Conservation (phyloP, 1,140 invertebrate genomes). For the Panagrolaimus sp. region DNA sequence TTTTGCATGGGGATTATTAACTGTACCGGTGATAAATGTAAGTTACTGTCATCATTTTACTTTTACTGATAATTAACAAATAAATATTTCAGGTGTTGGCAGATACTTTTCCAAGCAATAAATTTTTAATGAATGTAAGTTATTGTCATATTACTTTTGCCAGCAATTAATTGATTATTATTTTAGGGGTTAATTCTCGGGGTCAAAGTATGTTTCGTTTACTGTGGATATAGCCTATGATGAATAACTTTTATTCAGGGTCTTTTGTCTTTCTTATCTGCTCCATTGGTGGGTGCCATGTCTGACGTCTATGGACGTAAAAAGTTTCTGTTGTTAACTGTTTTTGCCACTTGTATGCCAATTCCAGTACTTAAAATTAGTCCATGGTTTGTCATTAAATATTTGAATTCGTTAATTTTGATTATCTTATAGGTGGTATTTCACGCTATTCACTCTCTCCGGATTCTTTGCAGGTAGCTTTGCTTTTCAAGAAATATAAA, state of each 20-base stretch:
- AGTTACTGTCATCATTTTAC: too few species aligned
- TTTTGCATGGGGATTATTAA: conserved; percentile 96
- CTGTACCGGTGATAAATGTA: conserved; percentile 93
- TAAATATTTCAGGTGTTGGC: too few species aligned
- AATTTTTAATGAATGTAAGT: conserved; percentile 99
- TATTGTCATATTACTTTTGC: too few species aligned
- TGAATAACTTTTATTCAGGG: conserved; percentile 66
- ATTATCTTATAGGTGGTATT: too few species aligned
- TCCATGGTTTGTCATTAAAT: too few species aligned
- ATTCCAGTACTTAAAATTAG: conserved; percentile 98
- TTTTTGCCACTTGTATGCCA: conserved; percentile 97
- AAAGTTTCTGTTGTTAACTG: conserved; percentile 92
- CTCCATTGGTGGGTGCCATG: conserved; percentile 88
- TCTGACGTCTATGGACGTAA: conserved; percentile 97
- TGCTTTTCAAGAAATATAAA: conserved; percentile 69
- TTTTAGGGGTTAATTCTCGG: conserved; percentile 94
- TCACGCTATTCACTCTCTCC: conserved; percentile 97
- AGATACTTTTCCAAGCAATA: conserved; percentile 94
- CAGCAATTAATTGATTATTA: too few species aligned
- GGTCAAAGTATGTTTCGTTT: conserved; percentile 69
- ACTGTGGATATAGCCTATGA: neutral
- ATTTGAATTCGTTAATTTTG: too few species aligned
- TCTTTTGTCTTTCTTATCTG: conserved; percentile 89
- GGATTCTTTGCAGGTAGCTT: conserved; percentile 83
- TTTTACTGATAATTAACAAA: too few species aligned